phyloP scores from a whole-genome alignment of 2,797 vertebrate species.

The Taenioides sp. region DNA sequence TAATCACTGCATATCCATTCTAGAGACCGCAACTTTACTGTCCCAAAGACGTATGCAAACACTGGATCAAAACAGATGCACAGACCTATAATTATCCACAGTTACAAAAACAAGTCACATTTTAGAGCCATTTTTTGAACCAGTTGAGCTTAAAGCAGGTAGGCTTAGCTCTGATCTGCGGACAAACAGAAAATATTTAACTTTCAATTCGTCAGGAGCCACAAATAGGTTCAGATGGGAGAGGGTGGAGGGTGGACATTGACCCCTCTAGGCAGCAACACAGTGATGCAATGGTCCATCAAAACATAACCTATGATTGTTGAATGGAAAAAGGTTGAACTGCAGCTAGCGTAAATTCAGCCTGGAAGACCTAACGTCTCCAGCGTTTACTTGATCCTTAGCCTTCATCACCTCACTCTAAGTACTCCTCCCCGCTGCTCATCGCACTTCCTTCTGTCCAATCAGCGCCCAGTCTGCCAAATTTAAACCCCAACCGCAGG shows the following conservation, averaged over 20 bases:
- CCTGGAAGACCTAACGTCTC: too few species aligned
- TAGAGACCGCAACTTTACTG: constrained; percentile 33
- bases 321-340: too few species aligned
- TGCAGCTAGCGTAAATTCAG: too few species aligned
- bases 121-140: constrained; percentile 5
- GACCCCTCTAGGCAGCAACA: not conserved
- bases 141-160: not conserved
- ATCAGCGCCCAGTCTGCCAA: too few species aligned
- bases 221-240: constrained; percentile 29
- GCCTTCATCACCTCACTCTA: too few species aligned
- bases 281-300: not conserved
- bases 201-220: constrained; percentile 32
- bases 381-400: too few species aligned
- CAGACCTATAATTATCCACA: constrained; percentile 35
- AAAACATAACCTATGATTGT: not conserved
- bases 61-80: constrained; percentile 14
- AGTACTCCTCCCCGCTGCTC: too few species aligned
- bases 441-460: too few species aligned
- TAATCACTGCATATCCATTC: constrained; percentile 48
- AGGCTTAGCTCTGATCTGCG: constrained; percentile 25
- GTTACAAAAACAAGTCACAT: constrained; percentile 35
- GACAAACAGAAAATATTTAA: constrained; percentile 49
- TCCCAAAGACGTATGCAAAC: constrained; percentile 35
- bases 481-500: too few species aligned
- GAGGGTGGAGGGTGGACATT: not conserved